Conservation (phyloP, 2,797 vertebrate species). For the Spheniscus humboldti region DNA sequence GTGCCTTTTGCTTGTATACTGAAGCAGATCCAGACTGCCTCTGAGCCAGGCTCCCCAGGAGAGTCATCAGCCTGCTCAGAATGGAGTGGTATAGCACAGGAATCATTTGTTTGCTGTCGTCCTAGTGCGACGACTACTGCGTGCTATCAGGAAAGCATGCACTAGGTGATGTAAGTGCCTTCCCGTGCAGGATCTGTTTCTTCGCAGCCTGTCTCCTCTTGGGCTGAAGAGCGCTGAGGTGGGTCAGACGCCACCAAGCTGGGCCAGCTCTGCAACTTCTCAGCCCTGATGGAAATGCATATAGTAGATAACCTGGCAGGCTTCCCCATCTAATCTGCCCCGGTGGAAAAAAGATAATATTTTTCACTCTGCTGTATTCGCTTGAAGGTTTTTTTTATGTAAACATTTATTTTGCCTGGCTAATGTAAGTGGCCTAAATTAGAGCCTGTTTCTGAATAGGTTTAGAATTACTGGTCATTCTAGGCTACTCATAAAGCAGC, state of each 20-base stretch:
- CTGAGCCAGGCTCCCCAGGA: not conserved
- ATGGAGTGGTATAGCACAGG: not conserved
- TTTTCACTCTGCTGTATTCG: not conserved
- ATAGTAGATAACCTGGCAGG: not conserved
- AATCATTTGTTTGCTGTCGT: not conserved
- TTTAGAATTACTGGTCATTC: not conserved
- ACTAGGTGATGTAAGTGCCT: not conserved
- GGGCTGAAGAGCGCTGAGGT: not conserved
- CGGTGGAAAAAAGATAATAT: not conserved
- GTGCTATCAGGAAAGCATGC: not conserved
- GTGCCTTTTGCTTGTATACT: not conserved
- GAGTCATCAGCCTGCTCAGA: not conserved
- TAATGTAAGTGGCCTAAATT: not conserved
- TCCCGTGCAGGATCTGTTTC: not conserved
- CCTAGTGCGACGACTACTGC: not conserved
- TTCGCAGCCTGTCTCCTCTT: not conserved
- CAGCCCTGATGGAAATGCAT: not conserved
- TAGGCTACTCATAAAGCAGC: not conserved
- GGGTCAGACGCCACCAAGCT: not conserved
- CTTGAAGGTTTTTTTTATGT: not conserved
- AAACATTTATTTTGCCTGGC: not conserved
- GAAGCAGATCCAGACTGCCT: not conserved
- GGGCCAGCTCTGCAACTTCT: conserved; percentile 6
- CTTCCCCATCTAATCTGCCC: not conserved
- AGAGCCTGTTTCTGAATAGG: not conserved